Conservation (phyloP, 2,113 vertebrate genomes). For the Trogon surrucura region DNA sequence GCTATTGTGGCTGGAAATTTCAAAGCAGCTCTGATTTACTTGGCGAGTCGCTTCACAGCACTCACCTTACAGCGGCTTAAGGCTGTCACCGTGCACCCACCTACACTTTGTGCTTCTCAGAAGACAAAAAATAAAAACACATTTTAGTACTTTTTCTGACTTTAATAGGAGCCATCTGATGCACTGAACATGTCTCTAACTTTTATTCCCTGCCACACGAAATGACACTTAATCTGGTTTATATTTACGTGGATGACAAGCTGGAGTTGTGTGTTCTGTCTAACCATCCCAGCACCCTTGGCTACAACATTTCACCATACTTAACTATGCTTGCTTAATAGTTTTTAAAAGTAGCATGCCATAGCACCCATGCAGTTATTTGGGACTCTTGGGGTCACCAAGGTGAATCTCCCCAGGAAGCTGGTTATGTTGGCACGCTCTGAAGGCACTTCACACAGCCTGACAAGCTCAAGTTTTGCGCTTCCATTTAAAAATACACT, state of each 20-base stretch:
- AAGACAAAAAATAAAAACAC: background rate
- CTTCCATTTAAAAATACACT: background rate
- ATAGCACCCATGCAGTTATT: accelerated
- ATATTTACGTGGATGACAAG: background rate
- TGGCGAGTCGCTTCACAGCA: background rate
- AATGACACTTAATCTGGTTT: background rate
- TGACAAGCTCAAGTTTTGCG: background rate
- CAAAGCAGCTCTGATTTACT: background rate
- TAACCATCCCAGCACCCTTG: background rate
- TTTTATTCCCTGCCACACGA: background rate
- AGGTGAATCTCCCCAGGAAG: background rate
- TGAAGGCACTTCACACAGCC: background rate
- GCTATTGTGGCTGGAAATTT: background rate
- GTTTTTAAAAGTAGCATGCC: accelerated
- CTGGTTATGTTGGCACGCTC: background rate
- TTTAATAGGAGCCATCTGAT: background rate
- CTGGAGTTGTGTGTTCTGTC: accelerated
- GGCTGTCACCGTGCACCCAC: background rate
- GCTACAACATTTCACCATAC: accelerated
- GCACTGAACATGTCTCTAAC: background rate
- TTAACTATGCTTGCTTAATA: accelerated
- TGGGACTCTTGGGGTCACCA: background rate
- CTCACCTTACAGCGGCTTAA: background rate
- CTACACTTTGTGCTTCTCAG: background rate
- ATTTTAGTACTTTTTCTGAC: background rate